phyloP scores from a whole-genome alignment of 2,888 invertebrate species.

The Holacanthella duospinosa region DNA sequence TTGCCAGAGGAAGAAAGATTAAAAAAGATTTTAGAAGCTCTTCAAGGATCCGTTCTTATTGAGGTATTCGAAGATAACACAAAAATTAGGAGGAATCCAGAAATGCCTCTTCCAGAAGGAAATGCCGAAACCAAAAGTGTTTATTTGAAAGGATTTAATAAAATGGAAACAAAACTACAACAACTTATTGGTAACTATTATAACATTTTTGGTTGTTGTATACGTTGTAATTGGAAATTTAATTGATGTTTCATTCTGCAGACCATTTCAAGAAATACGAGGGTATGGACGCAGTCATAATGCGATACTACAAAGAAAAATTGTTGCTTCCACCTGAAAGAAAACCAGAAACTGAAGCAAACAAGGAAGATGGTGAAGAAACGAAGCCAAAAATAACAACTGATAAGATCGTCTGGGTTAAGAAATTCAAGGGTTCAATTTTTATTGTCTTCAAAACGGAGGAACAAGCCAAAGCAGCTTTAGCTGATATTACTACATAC shows the following conservation, averaged over 20 bases:
- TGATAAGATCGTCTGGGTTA: not conserved
- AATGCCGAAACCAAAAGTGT: conserved; percentile 69
- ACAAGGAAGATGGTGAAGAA: conserved; percentile 8
- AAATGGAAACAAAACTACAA: conserved; percentile 52
- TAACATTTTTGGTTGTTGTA: not conserved
- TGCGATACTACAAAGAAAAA: conserved; percentile 52
- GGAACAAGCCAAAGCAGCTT: conserved; percentile 58
- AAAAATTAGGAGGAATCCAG: conserved; percentile 63
- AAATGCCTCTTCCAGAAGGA: conserved; percentile 68
- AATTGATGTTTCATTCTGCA: conserved; percentile 3
- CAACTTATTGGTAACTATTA: conserved; percentile 49
- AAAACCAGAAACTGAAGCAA: conserved; percentile 16
- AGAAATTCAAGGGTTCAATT: conserved; percentile 76
- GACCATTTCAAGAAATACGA: conserved; percentile 42
- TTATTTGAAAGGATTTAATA: conserved; percentile 79
- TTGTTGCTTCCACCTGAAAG: conserved; percentile 37
- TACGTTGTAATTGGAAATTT: not conserved
- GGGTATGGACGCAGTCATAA: conserved; percentile 54
- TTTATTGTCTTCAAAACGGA: conserved; percentile 73
- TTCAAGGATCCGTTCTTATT: conserved; percentile 24
- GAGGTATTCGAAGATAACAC: conserved; percentile 56
- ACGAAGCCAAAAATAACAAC: not conserved
- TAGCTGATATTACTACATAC: not conserved
- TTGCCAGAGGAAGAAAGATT: conserved; percentile 16
- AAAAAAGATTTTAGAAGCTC: conserved; percentile 17